Base-by-base conservation (phyloP, 2,888 invertebrate genomes). In the Acleris emargana region DNA sequence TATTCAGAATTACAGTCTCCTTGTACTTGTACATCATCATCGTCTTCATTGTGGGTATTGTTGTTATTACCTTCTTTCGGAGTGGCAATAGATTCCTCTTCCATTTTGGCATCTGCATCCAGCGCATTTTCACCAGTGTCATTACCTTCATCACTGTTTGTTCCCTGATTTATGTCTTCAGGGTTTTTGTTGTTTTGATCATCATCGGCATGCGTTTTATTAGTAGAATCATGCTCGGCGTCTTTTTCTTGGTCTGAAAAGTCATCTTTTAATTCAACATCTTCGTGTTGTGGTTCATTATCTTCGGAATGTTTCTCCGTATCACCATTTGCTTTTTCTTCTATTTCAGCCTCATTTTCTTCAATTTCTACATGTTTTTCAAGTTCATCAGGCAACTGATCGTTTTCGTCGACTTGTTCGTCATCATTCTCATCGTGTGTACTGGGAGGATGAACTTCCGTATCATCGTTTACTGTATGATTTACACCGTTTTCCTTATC, bases 21-120 rank as follows among this genome's bases (percentile, higher is more conserved):
- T 84, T 91, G 92, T 77, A 92, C 83, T 81, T 93, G 82, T 64
- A 93, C 93, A 74, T 94, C 94, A 70, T 93, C 94, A 70, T 94
- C 93, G 66, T 94, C 94, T 78, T 93, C 90, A 70, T 89, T 93
- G 75, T 80, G 78, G 73, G 80, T 80, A 79, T 77, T 78, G 75
- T 78, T 85, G 76, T 78, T 81, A 86, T 89, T 90, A 90, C 89
- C 89, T 90, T 91, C 88, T 67, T 75, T 78, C 71, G 76, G 72
- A 70, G 83, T 68, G 66, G 86, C 20, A 54, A 54, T 76, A 45
- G 82, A 79, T 76, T 89, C 87, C 58, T 85, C 77, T 64, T 79
- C 73, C 57, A 69, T 72, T 22, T 78, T 77, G 18, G 71, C 51
- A 32, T 58, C 42, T 42, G 55, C 47, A 38, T 59, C 51, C n/a